These are phyloP conservation scores for Ormyrus labotus DNA, from an alignment of 2,888 invertebrate genomes.

Conservation along the genomic window DNA sequence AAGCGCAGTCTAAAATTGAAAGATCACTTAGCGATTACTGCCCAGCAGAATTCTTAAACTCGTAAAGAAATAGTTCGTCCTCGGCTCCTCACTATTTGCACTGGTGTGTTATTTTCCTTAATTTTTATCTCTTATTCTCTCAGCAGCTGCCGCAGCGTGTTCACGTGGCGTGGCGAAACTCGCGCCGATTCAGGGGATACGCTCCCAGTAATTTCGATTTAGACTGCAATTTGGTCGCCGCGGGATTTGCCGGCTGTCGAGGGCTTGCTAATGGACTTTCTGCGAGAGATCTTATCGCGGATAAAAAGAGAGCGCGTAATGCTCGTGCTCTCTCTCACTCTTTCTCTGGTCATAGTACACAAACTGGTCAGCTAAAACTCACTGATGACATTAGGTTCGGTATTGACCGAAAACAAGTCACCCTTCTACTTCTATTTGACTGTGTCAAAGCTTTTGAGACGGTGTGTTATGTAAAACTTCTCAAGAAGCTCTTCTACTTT, in stretches of 20 bases:
- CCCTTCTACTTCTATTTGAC: too few species aligned
- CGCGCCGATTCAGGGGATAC: background rate
- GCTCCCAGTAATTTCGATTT: slow-evolving; percentile 3
- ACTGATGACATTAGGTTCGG: too few species aligned
- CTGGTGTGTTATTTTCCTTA: background rate
- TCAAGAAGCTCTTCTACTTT: too few species aligned
- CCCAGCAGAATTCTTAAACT: background rate
- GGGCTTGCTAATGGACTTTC: slow-evolving; percentile 17
- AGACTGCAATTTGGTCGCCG: slow-evolving; percentile 1
- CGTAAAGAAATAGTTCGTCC: slow-evolving; percentile 22
- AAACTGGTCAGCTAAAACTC: too few species aligned
- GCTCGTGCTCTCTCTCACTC: background rate
- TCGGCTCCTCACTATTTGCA: background rate
- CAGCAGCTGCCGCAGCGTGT: background rate
- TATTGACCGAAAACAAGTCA: too few species aligned
- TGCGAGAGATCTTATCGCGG: slow-evolving; percentile 4
- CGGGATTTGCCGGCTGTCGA: background rate
- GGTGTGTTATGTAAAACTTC: too few species aligned
- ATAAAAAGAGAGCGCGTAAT: slow-evolving; percentile 7
- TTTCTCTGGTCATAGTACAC: too few species aligned
- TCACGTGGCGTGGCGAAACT: background rate
- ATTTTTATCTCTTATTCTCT: background rate
- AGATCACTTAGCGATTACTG: background rate
- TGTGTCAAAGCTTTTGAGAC: too few species aligned
- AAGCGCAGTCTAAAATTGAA: background rate